Conservation (phyloP, 2,888 invertebrate genomes). For the Eudemis profundana region DNA sequence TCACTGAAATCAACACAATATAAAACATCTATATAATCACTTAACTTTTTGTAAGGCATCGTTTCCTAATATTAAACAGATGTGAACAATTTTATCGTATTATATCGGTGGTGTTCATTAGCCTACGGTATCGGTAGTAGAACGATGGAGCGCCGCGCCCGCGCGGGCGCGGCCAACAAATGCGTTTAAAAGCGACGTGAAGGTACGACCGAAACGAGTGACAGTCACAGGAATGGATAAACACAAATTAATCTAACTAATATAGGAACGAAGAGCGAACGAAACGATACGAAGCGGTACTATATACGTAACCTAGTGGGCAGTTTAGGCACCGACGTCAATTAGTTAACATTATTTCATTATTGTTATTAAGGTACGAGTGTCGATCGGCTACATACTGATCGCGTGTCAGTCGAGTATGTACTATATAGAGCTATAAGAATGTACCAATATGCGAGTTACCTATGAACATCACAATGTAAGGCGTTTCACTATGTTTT, state of each 20-base stretch:
- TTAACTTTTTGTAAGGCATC: constrained; percentile 83
- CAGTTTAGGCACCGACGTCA: constrained; percentile 71
- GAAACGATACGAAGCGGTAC: constrained; percentile 59
- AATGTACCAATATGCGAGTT: constrained; percentile 77
- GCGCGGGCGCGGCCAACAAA: constrained; percentile 50
- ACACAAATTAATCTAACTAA: constrained; percentile 80
- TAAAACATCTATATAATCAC: constrained; percentile 82
- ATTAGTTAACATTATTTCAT: constrained; percentile 67
- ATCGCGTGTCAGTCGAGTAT: constrained; percentile 74
- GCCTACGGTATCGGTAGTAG: constrained; percentile 62
- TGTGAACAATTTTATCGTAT: constrained; percentile 73
- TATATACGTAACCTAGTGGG: constrained; percentile 76
- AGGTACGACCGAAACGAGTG: constrained; percentile 61
- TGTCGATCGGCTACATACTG: constrained; percentile 73
- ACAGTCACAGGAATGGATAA: constrained; percentile 73
- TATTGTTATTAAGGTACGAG: constrained; percentile 71
- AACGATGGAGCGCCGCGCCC: constrained; percentile 40
- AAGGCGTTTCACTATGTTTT: constrained; percentile 75
- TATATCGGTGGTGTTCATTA: constrained; percentile 79
- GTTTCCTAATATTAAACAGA: constrained; percentile 82
- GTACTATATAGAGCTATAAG: constrained; percentile 75
- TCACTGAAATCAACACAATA: constrained; percentile 83
- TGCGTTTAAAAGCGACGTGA: constrained; percentile 52
- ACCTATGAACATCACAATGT: constrained; percentile 82
- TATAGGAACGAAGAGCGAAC: constrained; percentile 75